Base-by-base conservation (phyloP, 1,140 invertebrate species). In the Pseudoatta argentina region DNA sequence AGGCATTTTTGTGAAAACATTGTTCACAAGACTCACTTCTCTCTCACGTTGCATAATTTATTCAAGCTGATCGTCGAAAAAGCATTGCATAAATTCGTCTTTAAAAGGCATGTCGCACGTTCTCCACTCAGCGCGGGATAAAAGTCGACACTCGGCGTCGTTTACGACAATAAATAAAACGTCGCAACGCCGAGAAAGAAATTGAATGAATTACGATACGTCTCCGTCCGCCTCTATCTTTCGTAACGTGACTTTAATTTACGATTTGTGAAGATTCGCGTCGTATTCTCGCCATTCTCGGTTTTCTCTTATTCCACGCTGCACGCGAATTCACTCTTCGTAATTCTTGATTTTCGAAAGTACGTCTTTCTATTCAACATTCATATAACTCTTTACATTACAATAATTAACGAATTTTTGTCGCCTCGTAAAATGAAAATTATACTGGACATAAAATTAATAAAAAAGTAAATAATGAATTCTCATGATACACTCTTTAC, bases 151-250 rank as follows among this genome's bases (percentile, higher is more conserved):
- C 51, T 14, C 34, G 44, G 18, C 27, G 24, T 44, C 61, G 27
- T n/a, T 79, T 24, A 34, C 12, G 51, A 44, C 51, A 39, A 71
- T 71, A 61, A 69, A 81, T 53, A 81, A 71, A 81, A 21, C n/a
- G 76, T 39, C 61, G 44, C 44, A 34, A 53, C 18, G 64, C 63
- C 55, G 67, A 24, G 76, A 30, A 83, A 89, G 79, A 86, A 91
- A 83, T 76, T 82, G 78, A 90, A 89, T 90, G 73, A 86, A 90
- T 87, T 73, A 86, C 76, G 30, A 63, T 71, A 59, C 53, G 55
- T 86, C 61, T 81, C 53, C 27, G 34, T 53, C 53, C 48, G 51
- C 51, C 34, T 71, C 24, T 81, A 72, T 72, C 53, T 81, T 27
- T 81, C 21, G 27, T 34, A 71, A 81, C 34, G 66, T 71, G 51